Conservation (phyloP, 2,797 vertebrate genomes). For the Discoglossus pictus region DNA sequence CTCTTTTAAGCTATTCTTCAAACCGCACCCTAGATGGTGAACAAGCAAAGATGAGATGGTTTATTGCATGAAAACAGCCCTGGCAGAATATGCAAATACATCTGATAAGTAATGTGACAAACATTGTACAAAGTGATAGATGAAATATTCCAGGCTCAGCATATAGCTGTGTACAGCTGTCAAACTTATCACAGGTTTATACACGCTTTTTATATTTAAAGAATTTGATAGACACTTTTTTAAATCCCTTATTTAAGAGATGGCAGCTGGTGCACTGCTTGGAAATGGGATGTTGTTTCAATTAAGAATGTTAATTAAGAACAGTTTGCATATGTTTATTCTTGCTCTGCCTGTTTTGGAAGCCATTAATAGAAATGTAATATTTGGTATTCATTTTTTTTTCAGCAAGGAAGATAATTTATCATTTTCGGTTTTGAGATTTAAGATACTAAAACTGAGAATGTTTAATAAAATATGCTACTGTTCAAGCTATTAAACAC, state of each 20-base stretch:
- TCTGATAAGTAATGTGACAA: slow-evolving; percentile 40
- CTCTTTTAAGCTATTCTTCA: not conserved
- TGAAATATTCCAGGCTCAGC: slow-evolving; percentile 26
- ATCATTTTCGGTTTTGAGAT: too few species aligned
- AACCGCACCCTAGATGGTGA: not conserved
- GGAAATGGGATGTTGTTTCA: slow-evolving; percentile 39
- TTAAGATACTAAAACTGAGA: too few species aligned
- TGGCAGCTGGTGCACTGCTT: slow-evolving; percentile 31
- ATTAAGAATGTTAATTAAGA: slow-evolving; percentile 46
- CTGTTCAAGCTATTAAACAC: too few species aligned
- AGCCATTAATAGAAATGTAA: slow-evolving; percentile 37
- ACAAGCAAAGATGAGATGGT: slow-evolving; percentile 1
- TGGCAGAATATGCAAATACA: slow-evolving; percentile 16
- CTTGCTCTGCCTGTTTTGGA: slow-evolving; percentile 8
- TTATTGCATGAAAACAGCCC: not conserved
- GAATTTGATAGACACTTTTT: slow-evolving; percentile 37
- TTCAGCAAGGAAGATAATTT: too few species aligned
- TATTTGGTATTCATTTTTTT: slow-evolving; percentile 26
- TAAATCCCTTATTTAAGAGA: slow-evolving; percentile 26
- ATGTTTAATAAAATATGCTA: too few species aligned
- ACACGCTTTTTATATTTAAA: slow-evolving; percentile 28
- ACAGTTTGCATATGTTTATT: slow-evolving; percentile 37
- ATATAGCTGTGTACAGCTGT: slow-evolving; percentile 42
- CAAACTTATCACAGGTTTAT: slow-evolving; percentile 21
- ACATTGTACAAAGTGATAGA: slow-evolving; percentile 9